phyloP scores from a whole-genome alignment of 2,888 invertebrate genomes.

The Ectemnius continuus region DNA sequence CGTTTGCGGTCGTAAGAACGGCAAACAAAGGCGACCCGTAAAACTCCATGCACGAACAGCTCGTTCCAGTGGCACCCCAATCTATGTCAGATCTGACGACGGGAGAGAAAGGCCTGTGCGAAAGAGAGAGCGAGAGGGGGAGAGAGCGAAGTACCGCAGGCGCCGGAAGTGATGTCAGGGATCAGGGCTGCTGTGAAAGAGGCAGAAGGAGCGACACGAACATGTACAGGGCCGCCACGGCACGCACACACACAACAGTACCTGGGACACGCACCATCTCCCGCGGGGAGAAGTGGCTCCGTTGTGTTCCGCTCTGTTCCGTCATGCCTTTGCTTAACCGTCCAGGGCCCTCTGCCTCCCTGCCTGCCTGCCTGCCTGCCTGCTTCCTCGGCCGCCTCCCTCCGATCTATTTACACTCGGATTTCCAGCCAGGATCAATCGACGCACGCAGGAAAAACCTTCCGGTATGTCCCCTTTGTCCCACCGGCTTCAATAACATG shows the following conservation, averaged over 20 bases:
- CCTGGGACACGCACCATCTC: conserved; percentile 33
- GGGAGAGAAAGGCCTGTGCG: no score
- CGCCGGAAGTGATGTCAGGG: conserved; percentile 61
- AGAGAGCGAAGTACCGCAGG: conserved; percentile 46
- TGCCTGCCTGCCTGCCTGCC: no score
- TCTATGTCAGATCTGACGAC: conserved; percentile 54
- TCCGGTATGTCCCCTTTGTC: conserved; percentile 2
- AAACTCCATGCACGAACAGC: conserved; percentile 55
- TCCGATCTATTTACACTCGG: background rate
- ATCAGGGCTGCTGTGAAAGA: conserved; percentile 42
- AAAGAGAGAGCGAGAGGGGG: background rate
- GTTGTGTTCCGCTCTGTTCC: background rate
- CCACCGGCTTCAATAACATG: background rate
- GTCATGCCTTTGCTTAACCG: conserved; percentile 36
- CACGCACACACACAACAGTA: conserved; percentile 36
- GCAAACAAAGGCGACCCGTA: conserved; percentile 60
- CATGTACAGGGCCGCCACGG: conserved; percentile 19
- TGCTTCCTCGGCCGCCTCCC: background rate
- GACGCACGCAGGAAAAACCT: conserved; percentile 7
- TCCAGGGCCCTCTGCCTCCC: conserved; percentile 25
- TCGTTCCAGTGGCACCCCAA: conserved; percentile 45
- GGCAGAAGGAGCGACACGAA: conserved; percentile 34
- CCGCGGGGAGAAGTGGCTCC: conserved; percentile 29
- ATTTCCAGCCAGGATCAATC: conserved; percentile 8
- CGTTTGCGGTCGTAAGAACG: conserved; percentile 39